Base-by-base conservation (phyloP, 2,888 invertebrate species). In the Epirrhoe tristata region DNA sequence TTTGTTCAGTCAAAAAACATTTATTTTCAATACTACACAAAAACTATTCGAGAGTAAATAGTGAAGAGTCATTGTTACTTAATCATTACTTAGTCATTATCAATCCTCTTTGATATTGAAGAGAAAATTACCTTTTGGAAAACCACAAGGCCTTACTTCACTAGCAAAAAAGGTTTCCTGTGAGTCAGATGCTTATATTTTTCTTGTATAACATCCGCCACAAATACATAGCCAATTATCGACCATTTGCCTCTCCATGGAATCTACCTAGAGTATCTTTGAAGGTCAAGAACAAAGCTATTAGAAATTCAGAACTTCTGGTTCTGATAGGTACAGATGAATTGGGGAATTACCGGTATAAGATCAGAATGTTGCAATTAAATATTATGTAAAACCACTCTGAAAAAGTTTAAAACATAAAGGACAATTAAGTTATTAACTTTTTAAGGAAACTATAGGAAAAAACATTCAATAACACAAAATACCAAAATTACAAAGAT, bases 51-150 rank as follows among this genome's bases (percentile, higher is more conserved):
- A 36, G 7, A 10, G 10, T 6, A 36, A 8, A 36, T 10, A 36
- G 8, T 36, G 8, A 3, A 36, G 8, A 36, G 36, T n/a, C 14
- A 46, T 14, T 46, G 46, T 17, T 65, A 46, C 51, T 8, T 8
- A 36, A 36, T 53, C 55, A 60, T n/a, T n/a, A n/a, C n/a, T n/a
- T n/a, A n/a, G n/a, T n/a, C n/a, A n/a, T n/a, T n/a, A n/a, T n/a
- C n/a, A n/a, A n/a, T 12, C 1, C 46, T 64, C 6, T 43, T 43
- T 43, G 31, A n/a, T n/a, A 24, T 43, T 24, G 39, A 43, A 52
- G 54, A 53, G 56, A 56, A 59, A 60, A 60, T 10, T 36, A 53
- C 31, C 6, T 50, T 17, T 32, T 62, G 66, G 60, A 54, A 61
- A 46, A 8, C 61, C 61, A 52, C 7, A n/a, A 39, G 24, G 32